Percentiles rank a stretch among this genome's conserved stretches.
These are phyloP conservation scores for Amblyraja radiata DNA, from an alignment of 2,797 vertebrate genomes.

Conservation along the genomic window DNA sequence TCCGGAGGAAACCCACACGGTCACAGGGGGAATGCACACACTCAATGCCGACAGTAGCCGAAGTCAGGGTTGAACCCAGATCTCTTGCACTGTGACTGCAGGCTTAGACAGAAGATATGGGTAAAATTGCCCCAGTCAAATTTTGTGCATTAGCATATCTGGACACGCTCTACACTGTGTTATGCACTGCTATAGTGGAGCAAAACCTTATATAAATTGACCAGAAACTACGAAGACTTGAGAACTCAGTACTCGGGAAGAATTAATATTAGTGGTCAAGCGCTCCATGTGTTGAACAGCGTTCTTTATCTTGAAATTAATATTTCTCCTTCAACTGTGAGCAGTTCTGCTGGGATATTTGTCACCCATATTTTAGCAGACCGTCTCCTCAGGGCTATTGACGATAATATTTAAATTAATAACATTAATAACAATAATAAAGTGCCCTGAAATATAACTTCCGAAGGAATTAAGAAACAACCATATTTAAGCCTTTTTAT, in stretches of 20 bases:
- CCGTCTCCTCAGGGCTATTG: neutral
- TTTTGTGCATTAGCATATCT: neutral
- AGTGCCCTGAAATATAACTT: neutral
- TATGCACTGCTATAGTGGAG: too few relatives aligned
- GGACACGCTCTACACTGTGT: neutral
- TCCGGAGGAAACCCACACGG: too few relatives aligned
- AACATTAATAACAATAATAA: too few relatives aligned
- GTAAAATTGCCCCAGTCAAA: neutral
- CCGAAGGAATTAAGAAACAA: neutral
- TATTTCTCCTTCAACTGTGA: neutral
- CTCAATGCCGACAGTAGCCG: too few relatives aligned
- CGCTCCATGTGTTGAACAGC: too few relatives aligned
- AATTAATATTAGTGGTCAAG: too few relatives aligned
- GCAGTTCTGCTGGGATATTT: neutral
- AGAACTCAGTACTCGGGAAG: neutral
- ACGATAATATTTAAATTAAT: neutral
- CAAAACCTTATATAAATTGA: neutral
- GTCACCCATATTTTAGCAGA: neutral
- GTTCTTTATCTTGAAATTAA: neutral
- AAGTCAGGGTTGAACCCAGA: too few relatives aligned
- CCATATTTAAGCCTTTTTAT: neutral
- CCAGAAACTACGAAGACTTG: neutral
- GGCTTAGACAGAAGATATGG: neutral
- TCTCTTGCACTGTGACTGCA: too few relatives aligned
- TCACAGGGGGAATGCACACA: too few relatives aligned